phyloP scores from a whole-genome alignment of 23 tunicate species.

The Ascidia mentula region DNA sequence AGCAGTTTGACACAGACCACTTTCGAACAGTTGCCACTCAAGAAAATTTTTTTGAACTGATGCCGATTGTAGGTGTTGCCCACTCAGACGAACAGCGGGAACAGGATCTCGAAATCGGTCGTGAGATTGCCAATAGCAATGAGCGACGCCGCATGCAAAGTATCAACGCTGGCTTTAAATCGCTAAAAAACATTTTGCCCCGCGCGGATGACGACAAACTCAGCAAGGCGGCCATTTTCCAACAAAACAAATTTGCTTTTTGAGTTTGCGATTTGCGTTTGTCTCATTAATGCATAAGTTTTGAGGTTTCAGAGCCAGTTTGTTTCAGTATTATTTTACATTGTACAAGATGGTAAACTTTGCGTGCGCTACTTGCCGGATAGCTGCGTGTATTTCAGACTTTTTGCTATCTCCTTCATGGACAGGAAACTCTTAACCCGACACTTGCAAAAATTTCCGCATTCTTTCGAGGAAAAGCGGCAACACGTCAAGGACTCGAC shows the following conservation, averaged over 20 bases:
- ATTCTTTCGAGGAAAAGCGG: no score
- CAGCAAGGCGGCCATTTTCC: constrained; percentile 49
- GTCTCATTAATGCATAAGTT: no score
- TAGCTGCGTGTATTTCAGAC: background rate
- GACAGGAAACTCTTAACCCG: no score
- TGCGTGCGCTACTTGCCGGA: constrained; percentile 49
- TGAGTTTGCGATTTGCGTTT: no score
- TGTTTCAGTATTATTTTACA: background rate
- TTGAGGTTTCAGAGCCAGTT: no score
- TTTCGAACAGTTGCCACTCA: no score
- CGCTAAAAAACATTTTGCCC: constrained; percentile 74
- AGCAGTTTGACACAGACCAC: no score
- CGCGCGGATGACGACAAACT: constrained; percentile 80
- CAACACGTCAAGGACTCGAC: no score
- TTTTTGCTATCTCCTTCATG: no score
- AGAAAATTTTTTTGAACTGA: no score
- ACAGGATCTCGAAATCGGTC: constrained; percentile 75
- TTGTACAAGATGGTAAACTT: constrained; percentile 36
- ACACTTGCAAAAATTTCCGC: no score
- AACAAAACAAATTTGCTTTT: background rate
- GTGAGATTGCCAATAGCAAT: constrained; percentile 97
- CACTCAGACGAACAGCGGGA: constrained; percentile 78
- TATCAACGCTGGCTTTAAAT: constrained; percentile 94
- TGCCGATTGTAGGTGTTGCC: no score
- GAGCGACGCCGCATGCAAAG: constrained; percentile 99